Conservation (phyloP, 2,797 vertebrate species). For the Pyrocephalus nanus region DNA sequence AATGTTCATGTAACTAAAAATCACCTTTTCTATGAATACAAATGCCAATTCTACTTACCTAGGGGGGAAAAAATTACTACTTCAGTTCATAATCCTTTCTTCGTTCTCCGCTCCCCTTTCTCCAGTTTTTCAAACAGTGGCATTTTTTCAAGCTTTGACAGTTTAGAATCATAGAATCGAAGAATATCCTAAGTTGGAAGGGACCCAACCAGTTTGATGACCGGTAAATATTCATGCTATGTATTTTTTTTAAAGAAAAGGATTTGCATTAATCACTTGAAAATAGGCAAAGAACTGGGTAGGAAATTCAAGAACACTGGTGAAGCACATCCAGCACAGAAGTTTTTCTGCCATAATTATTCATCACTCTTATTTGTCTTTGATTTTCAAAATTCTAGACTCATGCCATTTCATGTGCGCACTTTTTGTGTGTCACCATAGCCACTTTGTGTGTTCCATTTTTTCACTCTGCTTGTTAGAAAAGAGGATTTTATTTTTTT, state of each 20-base stretch:
- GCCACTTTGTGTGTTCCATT: neutral
- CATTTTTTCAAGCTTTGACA: neutral
- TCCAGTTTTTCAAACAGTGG: neutral
- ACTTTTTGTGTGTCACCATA: neutral
- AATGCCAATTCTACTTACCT: neutral
- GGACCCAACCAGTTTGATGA: neutral
- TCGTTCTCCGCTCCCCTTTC: neutral
- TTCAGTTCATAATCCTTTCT: neutral
- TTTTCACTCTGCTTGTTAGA: neutral
- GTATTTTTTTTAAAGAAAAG: neutral
- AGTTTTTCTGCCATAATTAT: neutral
- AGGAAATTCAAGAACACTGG: neutral
- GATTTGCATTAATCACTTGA: neutral
- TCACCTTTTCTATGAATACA: constrained; percentile 10
- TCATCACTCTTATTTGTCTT: neutral
- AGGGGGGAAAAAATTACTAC: neutral
- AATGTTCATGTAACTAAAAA: constrained; percentile 32
- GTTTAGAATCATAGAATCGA: neutral
- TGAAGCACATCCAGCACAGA: neutral
- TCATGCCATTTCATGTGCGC: neutral
- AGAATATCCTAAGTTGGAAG: neutral
- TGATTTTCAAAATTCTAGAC: neutral
- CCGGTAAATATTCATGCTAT: neutral
- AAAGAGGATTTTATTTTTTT: neutral
- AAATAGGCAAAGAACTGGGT: neutral